phyloP scores from a whole-genome alignment of 1,140 invertebrate species.

The Chelonus insularis region DNA sequence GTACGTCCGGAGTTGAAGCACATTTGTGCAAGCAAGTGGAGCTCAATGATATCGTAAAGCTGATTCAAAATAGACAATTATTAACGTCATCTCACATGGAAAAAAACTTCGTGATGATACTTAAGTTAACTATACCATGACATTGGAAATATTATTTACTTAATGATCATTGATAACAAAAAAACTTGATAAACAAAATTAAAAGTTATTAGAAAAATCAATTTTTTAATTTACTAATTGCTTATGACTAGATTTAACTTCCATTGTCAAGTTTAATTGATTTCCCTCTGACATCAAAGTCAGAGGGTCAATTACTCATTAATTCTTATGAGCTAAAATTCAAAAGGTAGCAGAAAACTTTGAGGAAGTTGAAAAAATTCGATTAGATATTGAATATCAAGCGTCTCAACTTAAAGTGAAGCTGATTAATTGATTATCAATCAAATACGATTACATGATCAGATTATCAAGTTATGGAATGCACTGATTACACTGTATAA shows the following conservation, averaged over 20 bases:
- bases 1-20: conserved; percentile 31
- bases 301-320: conserved; percentile 59
- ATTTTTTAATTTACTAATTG: conserved; percentile 9
- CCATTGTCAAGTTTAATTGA: conserved; percentile 27
- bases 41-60: conserved; percentile 15
- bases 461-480: background rate
- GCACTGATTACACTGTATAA: no score
- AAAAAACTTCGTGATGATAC: background rate
- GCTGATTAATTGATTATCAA: no score
- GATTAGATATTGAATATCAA: no score
- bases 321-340: conserved; percentile 37
- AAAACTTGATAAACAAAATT: background rate
- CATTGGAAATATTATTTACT: background rate
- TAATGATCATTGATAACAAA: background rate
- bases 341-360: background rate
- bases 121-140: background rate
- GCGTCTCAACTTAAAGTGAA: no score
- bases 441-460: background rate
- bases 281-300: conserved; percentile 25
- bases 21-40: conserved; percentile 35
- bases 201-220: conserved; percentile 3
- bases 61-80: conserved; percentile 14
- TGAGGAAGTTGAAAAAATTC: conserved; percentile 31
- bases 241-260: conserved; percentile 15
- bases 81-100: background rate